Base-by-base conservation (phyloP, 2,888 invertebrate genomes). In the Epistrophe grossulariae region DNA sequence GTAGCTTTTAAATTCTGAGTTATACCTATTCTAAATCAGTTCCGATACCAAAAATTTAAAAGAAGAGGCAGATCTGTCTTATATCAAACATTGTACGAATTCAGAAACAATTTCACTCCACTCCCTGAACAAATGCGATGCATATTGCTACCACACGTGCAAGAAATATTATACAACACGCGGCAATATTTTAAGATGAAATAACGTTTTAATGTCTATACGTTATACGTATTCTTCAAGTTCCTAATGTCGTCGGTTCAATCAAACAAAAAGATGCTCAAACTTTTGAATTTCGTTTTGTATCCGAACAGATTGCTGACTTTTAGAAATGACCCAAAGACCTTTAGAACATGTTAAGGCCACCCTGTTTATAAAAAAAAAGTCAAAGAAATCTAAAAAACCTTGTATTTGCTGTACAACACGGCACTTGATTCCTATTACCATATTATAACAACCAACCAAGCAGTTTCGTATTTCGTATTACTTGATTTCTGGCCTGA, bases 391-490 rank as follows among this genome's bases (percentile, higher is more conserved):
- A 70, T 55, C 38, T 1, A 6, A 11, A 24, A 70, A 55, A 19
- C 40, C 70, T 55, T 40, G 52, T 70, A 80, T 74, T 80, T 72
- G 64, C 48, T 60, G 43, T n/a, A 35, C 45, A 68, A 50, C 68
- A 70, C 31, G 55, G 55, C 70, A 70, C 55, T 50, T 38, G 40
- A 66, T 59, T 72, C 72, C 17, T 59, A 82, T 82, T 82, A 78
- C 72, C 72, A 78, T 78, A 74, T 74, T 66, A 68, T 43, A 80
- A 70, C 72, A 28, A 70, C 55, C 66, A 28, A 70, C 48, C 66
- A 28, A 70, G 68, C 66, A 60, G 59, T 19, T 28, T 48, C 15
- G 35, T 35, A 24, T 24, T 24, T 45, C 19, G 73, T 40, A 55
- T n/a, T 55, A 60, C 43, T 70, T 52, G 68, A 68, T 60, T 68